phyloP scores from a whole-genome alignment of 2,113 vertebrate species.

The Nipponia nippon region DNA sequence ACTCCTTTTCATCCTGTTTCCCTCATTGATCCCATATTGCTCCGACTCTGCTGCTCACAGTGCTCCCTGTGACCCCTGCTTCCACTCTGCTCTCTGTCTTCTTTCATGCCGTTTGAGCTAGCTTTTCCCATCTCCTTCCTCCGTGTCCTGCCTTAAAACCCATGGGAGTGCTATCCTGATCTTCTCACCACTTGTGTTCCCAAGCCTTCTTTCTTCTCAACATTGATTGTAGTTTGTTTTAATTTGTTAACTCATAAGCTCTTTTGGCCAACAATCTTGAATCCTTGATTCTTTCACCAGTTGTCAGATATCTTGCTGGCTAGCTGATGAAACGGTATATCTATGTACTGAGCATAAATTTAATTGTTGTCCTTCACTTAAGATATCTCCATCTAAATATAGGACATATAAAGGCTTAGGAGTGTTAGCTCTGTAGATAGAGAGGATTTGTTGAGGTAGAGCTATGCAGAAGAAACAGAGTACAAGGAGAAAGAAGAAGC shows the following conservation, averaged over 20 bases:
- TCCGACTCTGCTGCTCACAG: not conserved
- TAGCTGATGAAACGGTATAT: not conserved
- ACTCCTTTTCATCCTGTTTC: not conserved
- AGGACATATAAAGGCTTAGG: not conserved
- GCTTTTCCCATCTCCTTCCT: not conserved
- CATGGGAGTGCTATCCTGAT: not conserved
- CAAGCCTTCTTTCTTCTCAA: conserved; percentile 4
- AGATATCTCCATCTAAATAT: not conserved
- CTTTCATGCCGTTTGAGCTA: not conserved
- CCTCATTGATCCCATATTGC: not conserved
- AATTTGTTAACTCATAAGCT: not conserved
- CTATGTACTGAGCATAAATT: not conserved
- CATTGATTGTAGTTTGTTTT: conserved; percentile 14
- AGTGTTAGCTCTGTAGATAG: not conserved
- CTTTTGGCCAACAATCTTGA: not conserved
- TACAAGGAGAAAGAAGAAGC: not conserved
- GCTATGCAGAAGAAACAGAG: not conserved
- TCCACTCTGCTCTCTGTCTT: not conserved
- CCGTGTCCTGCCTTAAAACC: not conserved
- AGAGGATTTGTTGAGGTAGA: not conserved
- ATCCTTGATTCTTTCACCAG: not conserved
- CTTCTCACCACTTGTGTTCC: not conserved
- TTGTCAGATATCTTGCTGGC: not conserved
- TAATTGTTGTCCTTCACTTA: not conserved
- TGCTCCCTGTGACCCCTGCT: not conserved